These are phyloP conservation scores for Axinella damicornis DNA, from an alignment of 37 sponge, comb jelly and placozoan species.

Conservation along the genomic window DNA sequence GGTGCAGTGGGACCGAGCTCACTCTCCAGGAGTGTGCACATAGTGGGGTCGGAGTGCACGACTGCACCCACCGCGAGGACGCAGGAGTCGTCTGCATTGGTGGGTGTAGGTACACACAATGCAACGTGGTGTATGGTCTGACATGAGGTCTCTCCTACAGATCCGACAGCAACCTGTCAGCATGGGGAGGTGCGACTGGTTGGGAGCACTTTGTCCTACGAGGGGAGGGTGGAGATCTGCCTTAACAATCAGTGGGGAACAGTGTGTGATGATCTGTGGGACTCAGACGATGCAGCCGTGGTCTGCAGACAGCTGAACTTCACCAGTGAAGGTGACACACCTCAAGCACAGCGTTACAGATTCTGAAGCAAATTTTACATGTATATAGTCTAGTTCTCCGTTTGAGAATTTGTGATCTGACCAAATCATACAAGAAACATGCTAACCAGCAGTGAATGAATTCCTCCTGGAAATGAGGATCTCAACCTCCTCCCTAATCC, in stretches of 20 bases:
- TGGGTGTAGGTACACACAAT: neutral
- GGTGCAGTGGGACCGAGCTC: constrained; percentile 17
- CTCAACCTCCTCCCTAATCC: no score
- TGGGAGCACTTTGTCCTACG: neutral
- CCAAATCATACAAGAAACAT: no score
- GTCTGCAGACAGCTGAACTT: constrained; percentile 41
- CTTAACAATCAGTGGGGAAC: constrained; percentile 37
- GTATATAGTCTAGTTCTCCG: no score
- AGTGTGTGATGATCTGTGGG: constrained; percentile 53
- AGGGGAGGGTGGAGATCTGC: constrained; percentile 45
- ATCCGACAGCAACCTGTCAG: neutral
- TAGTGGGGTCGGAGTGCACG: neutral
- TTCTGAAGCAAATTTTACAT: no score
- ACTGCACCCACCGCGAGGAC: constrained; percentile 44
- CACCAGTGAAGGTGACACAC: constrained; percentile 1
- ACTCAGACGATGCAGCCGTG: constrained; percentile 25
- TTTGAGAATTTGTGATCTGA: no score
- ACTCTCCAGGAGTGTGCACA: constrained; percentile 7
- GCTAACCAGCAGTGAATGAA: no score
- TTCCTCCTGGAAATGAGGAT: no score
- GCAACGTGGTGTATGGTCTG: neutral
- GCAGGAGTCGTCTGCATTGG: constrained; percentile 56
- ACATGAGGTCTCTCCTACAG: neutral
- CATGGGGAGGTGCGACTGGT: constrained; percentile 31
- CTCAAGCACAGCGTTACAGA: no score